These are phyloP conservation scores for Apotomis capreana DNA, from an alignment of 2,888 invertebrate species.

Conservation along the genomic window DNA sequence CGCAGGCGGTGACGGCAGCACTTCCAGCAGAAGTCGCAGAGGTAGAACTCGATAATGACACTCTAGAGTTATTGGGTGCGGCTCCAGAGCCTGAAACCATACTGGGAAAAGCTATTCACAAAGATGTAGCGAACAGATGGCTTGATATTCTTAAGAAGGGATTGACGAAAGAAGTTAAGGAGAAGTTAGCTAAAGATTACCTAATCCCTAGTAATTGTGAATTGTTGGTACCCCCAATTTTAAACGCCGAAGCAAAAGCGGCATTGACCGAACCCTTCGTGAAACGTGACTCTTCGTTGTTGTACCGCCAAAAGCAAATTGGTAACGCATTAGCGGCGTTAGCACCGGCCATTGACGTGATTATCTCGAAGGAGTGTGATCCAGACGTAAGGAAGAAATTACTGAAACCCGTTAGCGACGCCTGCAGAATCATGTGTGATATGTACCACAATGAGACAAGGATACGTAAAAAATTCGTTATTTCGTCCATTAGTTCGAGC, in stretches of 20 bases:
- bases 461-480: conserved; percentile 23
- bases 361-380: not conserved
- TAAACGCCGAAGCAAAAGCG: conserved; percentile 7
- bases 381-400: conserved; percentile 12
- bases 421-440: conserved; percentile 39
- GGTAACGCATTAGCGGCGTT: not conserved
- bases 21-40: not conserved
- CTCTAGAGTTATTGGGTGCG: not conserved
- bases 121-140: conserved; percentile 1
- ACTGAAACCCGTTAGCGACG: conserved; percentile 42
- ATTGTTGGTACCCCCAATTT: not conserved
- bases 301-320: not conserved
- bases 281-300: not conserved
- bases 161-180: not conserved
- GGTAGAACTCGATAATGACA: not conserved
- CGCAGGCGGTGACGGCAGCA: too few species aligned
- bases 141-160: conserved; percentile 5
- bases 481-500: conserved; percentile 19
- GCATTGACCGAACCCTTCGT: not conserved
- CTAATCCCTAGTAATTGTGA: conserved; percentile 2
- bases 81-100: conserved; percentile 6
- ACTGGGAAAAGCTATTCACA: not conserved
- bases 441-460: conserved; percentile 28
- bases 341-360: not conserved
- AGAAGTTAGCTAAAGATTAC: not conserved